Evolutionary conservation across 1,140 invertebrate species (phyloP).

Genomic region (Lordiphosa collinella): DNA sequence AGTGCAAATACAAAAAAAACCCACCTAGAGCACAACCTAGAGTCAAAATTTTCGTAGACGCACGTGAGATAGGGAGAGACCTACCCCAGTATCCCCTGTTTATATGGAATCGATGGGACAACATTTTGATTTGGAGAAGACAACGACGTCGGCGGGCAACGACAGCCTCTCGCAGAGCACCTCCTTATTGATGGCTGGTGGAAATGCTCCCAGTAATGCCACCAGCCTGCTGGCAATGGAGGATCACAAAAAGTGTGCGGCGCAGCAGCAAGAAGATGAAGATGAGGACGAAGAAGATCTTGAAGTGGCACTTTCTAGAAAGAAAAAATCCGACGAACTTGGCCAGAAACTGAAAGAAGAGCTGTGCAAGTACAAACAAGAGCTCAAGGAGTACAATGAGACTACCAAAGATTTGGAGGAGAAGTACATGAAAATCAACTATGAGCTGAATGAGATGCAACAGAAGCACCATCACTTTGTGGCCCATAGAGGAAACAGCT

Average conservation of each 20-base stretch:
- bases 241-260: conserved; percentile 5
- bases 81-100: too few relatives aligned
- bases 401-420: conserved; percentile 67
- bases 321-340: conserved; percentile 30
- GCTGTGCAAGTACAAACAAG: conserved; percentile 66
- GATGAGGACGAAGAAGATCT: conserved; percentile 2
- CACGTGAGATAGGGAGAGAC: too few relatives aligned
- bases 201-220: background rate
- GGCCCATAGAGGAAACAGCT: conserved; percentile 3
- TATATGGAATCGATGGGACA: conserved; percentile 37
- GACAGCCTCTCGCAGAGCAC: conserved; percentile 9
- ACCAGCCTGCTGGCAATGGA: conserved; percentile 1
- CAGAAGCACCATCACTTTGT: conserved; percentile 63
- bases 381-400: conserved; percentile 69
- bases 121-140: conserved; percentile 29
- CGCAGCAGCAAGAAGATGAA: background rate
- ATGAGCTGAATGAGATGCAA: conserved; percentile 67
- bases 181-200: background rate
- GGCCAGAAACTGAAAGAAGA: conserved; percentile 64
- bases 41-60: conserved; percentile 54
- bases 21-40: conserved; percentile 4
- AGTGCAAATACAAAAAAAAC: conserved; percentile 26
- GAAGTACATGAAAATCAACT: conserved; percentile 72
- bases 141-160: too few relatives aligned
- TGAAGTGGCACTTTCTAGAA: conserved; percentile 5